A percentile compares a stretch with the other conserved stretches of the same genome.
These are phyloP conservation scores for Apostichopus parvimensis DNA, from an alignment of 35 echinoderm and acorn worm genomes.

Conservation along the genomic window DNA sequence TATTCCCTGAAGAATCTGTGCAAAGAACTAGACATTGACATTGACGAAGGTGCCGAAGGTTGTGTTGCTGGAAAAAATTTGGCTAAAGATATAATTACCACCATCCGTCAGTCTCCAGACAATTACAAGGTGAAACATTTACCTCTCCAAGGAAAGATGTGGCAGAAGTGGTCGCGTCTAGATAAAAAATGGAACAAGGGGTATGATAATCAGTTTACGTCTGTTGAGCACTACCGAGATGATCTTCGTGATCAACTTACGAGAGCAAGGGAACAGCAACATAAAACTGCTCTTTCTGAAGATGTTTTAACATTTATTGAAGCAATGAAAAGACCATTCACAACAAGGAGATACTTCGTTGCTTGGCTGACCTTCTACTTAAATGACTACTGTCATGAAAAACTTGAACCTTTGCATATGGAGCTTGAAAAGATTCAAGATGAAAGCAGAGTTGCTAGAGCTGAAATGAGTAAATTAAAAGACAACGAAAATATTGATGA, in stretches of 20 bases:
- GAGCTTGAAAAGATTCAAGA: neutral
- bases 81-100: neutral
- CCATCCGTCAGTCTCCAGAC: neutral
- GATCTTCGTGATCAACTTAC: neutral
- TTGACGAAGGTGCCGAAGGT: neutral
- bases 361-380: slow-evolving; percentile 15
- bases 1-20: neutral
- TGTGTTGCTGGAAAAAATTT: neutral
- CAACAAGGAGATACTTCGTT: neutral
- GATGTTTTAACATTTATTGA: neutral
- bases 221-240: neutral
- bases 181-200: slow-evolving; percentile 15
- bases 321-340: neutral
- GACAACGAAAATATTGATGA: neutral
- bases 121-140: neutral
- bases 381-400: neutral
- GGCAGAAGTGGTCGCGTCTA: neutral
- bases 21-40: neutral
- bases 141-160: neutral
- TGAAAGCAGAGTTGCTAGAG: neutral
- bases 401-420: neutral
- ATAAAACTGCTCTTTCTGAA: neutral
- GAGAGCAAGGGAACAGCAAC: neutral
- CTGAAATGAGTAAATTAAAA: slow-evolving; percentile 4
- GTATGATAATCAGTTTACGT: neutral